Conservation (phyloP, 2,113 vertebrate genomes). For the Etheostoma cragini region DNA sequence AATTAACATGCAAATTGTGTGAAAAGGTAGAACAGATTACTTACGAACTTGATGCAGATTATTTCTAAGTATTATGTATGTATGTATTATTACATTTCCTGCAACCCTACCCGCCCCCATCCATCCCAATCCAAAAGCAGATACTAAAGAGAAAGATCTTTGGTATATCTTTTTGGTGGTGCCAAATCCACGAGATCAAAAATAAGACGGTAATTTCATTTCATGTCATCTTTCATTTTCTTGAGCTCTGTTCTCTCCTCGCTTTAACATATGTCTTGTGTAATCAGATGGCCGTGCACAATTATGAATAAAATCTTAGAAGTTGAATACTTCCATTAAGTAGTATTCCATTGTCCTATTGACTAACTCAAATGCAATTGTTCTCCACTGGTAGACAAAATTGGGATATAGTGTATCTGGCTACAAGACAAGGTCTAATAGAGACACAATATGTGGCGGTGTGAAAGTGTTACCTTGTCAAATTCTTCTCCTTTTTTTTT, state of each 20-base stretch:
- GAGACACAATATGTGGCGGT: neutral
- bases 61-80: conserved; percentile 67
- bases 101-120: conserved; percentile 4
- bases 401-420: neutral
- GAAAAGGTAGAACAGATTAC: conserved; percentile 79
- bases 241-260: neutral
- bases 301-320: neutral
- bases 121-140: conserved; percentile 46
- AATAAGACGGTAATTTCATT: conserved; percentile 8
- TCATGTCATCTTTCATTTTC: neutral
- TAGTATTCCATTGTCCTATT: neutral
- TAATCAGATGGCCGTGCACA: neutral
- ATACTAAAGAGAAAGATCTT: conserved; percentile 47
- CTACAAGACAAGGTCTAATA: neutral
- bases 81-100: conserved; percentile 63
- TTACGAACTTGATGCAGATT: conserved; percentile 83
- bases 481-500: neutral
- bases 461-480: neutral
- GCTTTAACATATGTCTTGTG: neutral
- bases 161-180: conserved; percentile 27
- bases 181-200: conserved; percentile 54
- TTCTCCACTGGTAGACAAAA: neutral
- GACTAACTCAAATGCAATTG: neutral
- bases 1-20: conserved; percentile 83
- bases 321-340: neutral